A percentile compares a stretch with the other conserved stretches of the same genome.
phyloP scores from a whole-genome alignment of 2,888 invertebrate species.

The Rhyacophila evoluta region DNA sequence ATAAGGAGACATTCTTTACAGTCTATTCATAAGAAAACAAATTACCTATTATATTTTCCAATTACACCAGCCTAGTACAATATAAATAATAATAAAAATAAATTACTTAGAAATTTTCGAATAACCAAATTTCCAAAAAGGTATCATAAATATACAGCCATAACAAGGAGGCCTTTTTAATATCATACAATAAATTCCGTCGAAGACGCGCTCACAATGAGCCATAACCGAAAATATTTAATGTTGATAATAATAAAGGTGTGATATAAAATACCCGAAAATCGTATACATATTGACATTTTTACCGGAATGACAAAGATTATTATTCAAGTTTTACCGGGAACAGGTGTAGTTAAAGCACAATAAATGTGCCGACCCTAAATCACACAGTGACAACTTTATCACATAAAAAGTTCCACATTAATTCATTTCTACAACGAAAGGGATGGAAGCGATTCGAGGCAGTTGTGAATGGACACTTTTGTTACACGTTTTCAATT shows the following conservation, averaged over 20 bases:
- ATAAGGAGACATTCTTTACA: too few relatives aligned
- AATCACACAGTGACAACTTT: slow-evolving; percentile 52
- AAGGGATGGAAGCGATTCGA: slow-evolving; percentile 28
- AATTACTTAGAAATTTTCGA: too few relatives aligned
- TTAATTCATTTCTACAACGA: slow-evolving; percentile 25
- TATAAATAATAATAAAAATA: too few relatives aligned
- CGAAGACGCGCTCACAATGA: slow-evolving; percentile 23
- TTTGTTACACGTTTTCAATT: not conserved
- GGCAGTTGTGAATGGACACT: not conserved
- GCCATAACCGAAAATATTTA: slow-evolving; percentile 42
- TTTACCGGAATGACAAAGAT: slow-evolving; percentile 38
- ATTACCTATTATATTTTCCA: too few relatives aligned
- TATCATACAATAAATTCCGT: not conserved
- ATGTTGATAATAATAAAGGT: slow-evolving; percentile 27
- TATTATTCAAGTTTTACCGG: slow-evolving; percentile 44
- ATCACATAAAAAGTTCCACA: slow-evolving; percentile 36
- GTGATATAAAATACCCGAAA: slow-evolving; percentile 37
- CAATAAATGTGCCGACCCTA: slow-evolving; percentile 47
- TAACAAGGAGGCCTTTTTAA: slow-evolving; percentile 6
- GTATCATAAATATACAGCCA: not conserved
- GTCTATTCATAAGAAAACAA: too few relatives aligned
- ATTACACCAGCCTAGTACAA: too few relatives aligned
- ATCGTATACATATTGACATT: slow-evolving; percentile 38
- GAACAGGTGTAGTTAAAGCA: slow-evolving; percentile 48
- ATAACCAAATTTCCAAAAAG: too few relatives aligned